phyloP scores from a whole-genome alignment of 2,797 vertebrate species.

The Picus viridis region DNA sequence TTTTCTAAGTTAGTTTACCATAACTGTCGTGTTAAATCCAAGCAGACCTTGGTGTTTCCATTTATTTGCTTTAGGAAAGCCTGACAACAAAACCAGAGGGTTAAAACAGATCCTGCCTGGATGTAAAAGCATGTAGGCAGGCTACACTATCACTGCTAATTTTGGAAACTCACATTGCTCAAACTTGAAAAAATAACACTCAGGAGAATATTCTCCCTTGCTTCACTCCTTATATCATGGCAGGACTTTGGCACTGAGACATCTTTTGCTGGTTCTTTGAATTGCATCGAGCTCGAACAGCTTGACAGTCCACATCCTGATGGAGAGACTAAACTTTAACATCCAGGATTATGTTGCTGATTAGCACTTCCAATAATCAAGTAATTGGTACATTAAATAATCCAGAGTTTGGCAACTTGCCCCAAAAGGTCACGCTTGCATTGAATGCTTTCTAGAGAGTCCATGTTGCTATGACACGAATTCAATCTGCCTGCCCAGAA shows the following conservation, averaged over 20 bases:
- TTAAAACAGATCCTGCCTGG: slow-evolving; percentile 27
- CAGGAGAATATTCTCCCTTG: background rate
- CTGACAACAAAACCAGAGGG: background rate
- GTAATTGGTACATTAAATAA: slow-evolving; percentile 53
- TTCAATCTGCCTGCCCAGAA: slow-evolving; percentile 54
- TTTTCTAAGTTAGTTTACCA: slow-evolving; percentile 15
- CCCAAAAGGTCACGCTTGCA: background rate
- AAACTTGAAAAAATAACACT: slow-evolving; percentile 10
- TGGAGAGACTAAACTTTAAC: slow-evolving; percentile 40
- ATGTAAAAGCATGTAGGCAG: background rate
- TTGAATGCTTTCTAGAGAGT: slow-evolving; percentile 28
- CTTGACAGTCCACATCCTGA: slow-evolving; percentile 25
- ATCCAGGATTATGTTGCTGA: slow-evolving; percentile 42
- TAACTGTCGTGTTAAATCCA: slow-evolving; percentile 37
- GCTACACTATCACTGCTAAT: slow-evolving; percentile 9
- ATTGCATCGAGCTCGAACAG: slow-evolving; percentile 24
- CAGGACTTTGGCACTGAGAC: background rate
- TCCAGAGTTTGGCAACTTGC: slow-evolving; percentile 21
- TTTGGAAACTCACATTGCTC: slow-evolving; percentile 23
- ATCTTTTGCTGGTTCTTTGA: slow-evolving; percentile 21
- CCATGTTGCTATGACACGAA: background rate
- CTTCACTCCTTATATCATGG: background rate
- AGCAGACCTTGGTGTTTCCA: slow-evolving; percentile 22
- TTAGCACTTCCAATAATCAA: slow-evolving; percentile 67
- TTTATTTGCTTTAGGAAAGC: slow-evolving; percentile 34